Base-by-base conservation (phyloP, 2,888 invertebrate species). In the Cynaeus angustus region DNA sequence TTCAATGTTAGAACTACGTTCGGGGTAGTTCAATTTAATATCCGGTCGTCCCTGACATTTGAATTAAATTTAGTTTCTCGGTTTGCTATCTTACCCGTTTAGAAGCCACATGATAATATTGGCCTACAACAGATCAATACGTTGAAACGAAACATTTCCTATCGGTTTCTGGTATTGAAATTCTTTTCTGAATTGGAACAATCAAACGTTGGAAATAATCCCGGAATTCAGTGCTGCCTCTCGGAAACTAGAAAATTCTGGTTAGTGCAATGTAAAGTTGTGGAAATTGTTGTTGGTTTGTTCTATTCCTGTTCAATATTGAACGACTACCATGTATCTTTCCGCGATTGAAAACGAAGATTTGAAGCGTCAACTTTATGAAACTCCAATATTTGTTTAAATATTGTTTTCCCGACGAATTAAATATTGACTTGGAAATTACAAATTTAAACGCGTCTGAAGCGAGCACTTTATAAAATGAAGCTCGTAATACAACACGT, bases 21-120 rank as follows among this genome's bases (percentile, higher is more conserved):
- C 41, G 59, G 58, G 43, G 48, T 43, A 64, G 67, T 70, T 70
- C 48, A 70, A 70, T 70, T 70, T 67, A 70, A 75, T 73, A 76
- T 74, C 73, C 73, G 74, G 74, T 70, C 74, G 70, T 53, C 70
- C 70, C 74, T 75, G 76, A 77, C 76, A 72, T 76, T 76, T 74
- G 76, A 76, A 77, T 77, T 77, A 75, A 77, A 77, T 77, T 76
- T 74, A 70, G 71, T 72, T 70, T 70, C 59, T 65, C 69, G 71
- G 71, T 65, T 70, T 72, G 71, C 66, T 70, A 73, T 73, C 70
- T 70, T 72, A 56, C 66, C 69, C 71, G 70, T 68, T 71, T 72
- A 70, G 62, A 67, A 73, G 70, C 73, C 58, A 33, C 59, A 58
- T 28, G 66, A 69, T 72, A 72, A 68, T 72, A 69, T 72, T 65